Conservation (phyloP, 2,888 invertebrate genomes). For the Tiliacea aurago region DNA sequence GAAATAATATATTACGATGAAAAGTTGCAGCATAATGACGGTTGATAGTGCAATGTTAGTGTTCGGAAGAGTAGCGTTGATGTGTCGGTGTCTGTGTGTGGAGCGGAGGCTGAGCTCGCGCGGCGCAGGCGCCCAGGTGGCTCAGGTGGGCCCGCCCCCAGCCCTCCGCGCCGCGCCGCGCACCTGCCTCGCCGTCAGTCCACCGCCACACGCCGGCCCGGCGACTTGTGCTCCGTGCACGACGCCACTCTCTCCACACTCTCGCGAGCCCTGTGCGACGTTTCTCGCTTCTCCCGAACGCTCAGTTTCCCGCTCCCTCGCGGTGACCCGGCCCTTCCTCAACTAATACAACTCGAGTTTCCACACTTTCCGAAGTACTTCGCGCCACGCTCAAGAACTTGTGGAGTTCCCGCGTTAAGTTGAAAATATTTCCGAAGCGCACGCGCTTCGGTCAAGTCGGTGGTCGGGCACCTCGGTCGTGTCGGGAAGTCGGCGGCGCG, state of each 20-base stretch:
- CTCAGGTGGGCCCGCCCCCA: constrained; percentile 90
- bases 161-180: constrained; percentile 84
- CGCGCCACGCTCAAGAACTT: constrained; percentile 73
- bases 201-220: constrained; percentile 85
- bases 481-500: constrained; percentile 81
- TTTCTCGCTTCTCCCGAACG: constrained; percentile 87
- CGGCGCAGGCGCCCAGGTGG: constrained; percentile 90
- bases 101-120: constrained; percentile 72
- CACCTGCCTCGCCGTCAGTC: constrained; percentile 87
- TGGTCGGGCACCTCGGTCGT: constrained; percentile 69
- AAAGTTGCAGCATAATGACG: constrained; percentile 64
- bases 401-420: constrained; percentile 80
- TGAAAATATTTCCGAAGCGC: constrained; percentile 63
- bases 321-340: constrained; percentile 78
- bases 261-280: constrained; percentile 89
- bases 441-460: constrained; percentile 69
- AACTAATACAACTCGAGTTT: constrained; percentile 74
- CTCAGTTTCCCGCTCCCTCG: constrained; percentile 87
- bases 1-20: constrained; percentile 60
- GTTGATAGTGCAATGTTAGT: constrained; percentile 62
- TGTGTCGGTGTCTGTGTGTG: constrained; percentile 60
- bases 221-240: constrained; percentile 90
- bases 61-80: constrained; percentile 46
- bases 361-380: constrained; percentile 75
- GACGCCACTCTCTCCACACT: constrained; percentile 89